Percentiles rank a stretch among this genome's conserved stretches.
phyloP scores from a whole-genome alignment of 1,140 invertebrate species.

The Ips nitidus region DNA sequence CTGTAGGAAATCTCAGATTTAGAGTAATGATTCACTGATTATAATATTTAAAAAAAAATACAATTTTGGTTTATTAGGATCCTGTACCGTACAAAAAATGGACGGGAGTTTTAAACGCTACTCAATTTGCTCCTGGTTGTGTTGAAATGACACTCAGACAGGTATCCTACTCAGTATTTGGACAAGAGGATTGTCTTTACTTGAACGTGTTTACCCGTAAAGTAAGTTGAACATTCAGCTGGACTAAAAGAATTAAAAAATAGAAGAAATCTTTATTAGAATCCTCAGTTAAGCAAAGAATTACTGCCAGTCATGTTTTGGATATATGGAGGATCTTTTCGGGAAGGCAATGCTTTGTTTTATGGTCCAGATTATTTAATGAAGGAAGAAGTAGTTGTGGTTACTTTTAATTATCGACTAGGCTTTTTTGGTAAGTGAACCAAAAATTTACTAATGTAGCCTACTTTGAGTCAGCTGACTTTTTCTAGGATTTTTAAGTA shows the following conservation, averaged over 20 bases:
- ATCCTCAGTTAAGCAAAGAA: slow-evolving; percentile 26
- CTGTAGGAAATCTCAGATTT: slow-evolving; percentile 63
- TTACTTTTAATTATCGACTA: slow-evolving; percentile 71
- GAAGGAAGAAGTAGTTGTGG: slow-evolving; percentile 66
- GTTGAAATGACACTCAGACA: slow-evolving; percentile 35
- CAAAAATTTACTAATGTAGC: background rate
- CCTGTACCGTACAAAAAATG: slow-evolving; percentile 56
- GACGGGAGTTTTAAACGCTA: slow-evolving; percentile 55
- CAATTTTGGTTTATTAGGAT: slow-evolving; percentile 43
- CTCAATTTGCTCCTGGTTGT: slow-evolving; percentile 23
- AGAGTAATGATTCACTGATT: slow-evolving; percentile 44
- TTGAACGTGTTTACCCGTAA: slow-evolving; percentile 50
- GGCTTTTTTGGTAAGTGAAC: slow-evolving; percentile 61
- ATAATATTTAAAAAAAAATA: background rate
- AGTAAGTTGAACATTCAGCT: slow-evolving; percentile 26
- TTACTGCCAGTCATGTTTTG: slow-evolving; percentile 72
- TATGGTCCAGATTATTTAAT: slow-evolving; percentile 69
- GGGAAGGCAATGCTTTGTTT: slow-evolving; percentile 61
- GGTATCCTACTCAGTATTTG: slow-evolving; percentile 40
- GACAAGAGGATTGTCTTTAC: slow-evolving; percentile 70
- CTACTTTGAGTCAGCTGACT: background rate
- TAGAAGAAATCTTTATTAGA: slow-evolving; percentile 8
- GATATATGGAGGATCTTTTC: slow-evolving; percentile 75
- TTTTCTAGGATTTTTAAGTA: slow-evolving; percentile 53
- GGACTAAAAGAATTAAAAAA: slow-evolving; percentile 7